Base-by-base conservation (phyloP, 2,888 invertebrate species). In the Tigriopus californicus region DNA sequence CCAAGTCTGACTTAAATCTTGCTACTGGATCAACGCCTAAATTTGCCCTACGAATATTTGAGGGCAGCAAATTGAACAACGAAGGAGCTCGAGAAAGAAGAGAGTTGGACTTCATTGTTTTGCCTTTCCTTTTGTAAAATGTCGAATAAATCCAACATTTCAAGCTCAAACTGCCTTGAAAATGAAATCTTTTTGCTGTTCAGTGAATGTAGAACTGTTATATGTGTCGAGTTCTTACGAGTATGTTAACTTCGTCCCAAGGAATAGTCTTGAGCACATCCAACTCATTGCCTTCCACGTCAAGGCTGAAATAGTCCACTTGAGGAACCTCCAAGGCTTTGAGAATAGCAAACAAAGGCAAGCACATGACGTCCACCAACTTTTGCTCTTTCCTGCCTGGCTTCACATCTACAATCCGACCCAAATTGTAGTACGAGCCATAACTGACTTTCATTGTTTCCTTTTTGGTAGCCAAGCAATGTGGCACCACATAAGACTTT, bases 251-350 rank as follows among this genome's bases (percentile, higher is more conserved):
- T 60, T 68, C 68, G 52, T 75, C 70, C 64, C 74, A 77, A 8
- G 76, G 76, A 64, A 77, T 74, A 1, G 75, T 75, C 65, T 72
- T 70, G 41, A 77, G 66, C 8, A 77, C 73, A 15, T 72, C 70
- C 24, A 75, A 67, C 66, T 77, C 77, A 52, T 70, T 69, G 2
- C 77, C 77, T 65, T 77, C 77, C 8, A 77, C 71, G 64, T 77
- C 77, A 24, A 77, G 68, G 65, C 75, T 75, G 63, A 77, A 74
- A 65, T 76, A 77, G 65, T 77, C 75, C 2, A 77, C 68, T 0
- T 68, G 68, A 12, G 71, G 71, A 24, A 70, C 64, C 61, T 73
- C 72, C 13, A 77, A 67, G 1, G 76, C 74, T 8, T 70, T 63
- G 62, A 77, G 66, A 61, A 74, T 72, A 4, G 75, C 71, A 54